Conservation (phyloP, 2,888 invertebrate species). For the Meiosimyza platycephala region DNA sequence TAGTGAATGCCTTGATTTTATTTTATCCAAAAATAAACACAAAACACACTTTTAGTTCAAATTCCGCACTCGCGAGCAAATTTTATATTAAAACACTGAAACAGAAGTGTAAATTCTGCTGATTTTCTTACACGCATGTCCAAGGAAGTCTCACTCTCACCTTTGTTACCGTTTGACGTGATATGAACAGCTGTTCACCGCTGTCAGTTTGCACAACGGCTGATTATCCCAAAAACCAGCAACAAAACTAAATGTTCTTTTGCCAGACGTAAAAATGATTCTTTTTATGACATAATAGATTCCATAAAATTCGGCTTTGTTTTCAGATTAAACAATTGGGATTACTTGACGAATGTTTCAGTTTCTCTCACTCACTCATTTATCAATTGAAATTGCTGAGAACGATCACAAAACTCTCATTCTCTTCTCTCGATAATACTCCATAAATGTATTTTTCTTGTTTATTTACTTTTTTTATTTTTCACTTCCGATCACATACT, state of each 20-base stretch:
- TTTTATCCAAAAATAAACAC: conserved; percentile 55
- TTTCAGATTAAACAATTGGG: conserved; percentile 1
- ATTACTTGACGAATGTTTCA: conserved; percentile 10
- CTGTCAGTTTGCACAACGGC: conserved; percentile 34
- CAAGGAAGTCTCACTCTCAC: conserved; percentile 33
- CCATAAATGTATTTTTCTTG: not conserved
- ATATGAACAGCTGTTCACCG: conserved; percentile 41
- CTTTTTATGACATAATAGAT: conserved; percentile 12
- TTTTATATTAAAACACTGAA: conserved; percentile 18
- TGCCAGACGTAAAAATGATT: not conserved
- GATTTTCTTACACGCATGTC: conserved; percentile 30
- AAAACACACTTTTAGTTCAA: conserved; percentile 49
- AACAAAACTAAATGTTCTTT: not conserved
- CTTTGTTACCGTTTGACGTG: not conserved
- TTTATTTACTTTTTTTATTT: conserved; percentile 23
- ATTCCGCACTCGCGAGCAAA: conserved; percentile 33
- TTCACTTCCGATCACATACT: conserved; percentile 3
- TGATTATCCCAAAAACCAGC: conserved; percentile 12
- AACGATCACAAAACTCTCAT: conserved; percentile 12
- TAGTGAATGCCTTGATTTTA: conserved; percentile 39
- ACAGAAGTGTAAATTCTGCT: conserved; percentile 2
- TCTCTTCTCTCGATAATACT: not conserved
- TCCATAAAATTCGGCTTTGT: not conserved
- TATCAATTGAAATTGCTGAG: conserved; percentile 5
- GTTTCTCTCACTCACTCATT: conserved; percentile 7